phyloP scores from a whole-genome alignment of 2,797 vertebrate species.

The Clarias laeviceps region DNA sequence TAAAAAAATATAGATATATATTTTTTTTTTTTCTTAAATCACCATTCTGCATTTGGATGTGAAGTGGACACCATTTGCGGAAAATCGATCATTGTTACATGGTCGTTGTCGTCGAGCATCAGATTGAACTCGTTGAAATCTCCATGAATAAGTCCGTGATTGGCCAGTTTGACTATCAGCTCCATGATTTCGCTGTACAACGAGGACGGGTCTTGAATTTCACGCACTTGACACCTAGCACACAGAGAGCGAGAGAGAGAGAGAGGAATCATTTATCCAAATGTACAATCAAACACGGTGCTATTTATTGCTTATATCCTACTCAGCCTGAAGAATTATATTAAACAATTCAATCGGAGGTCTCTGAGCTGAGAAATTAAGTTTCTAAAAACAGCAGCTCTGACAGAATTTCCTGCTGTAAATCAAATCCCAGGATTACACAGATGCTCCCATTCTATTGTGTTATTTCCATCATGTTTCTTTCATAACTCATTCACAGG shows the following conservation, averaged over 20 bases:
- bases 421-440: not conserved
- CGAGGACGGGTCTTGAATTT: constrained; percentile 84
- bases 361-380: not conserved
- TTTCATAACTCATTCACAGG: not conserved
- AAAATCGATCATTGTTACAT: constrained; percentile 95
- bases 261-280: not conserved
- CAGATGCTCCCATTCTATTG: not conserved
- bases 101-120: constrained; percentile 89
- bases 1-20: not conserved
- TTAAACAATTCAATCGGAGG: not conserved
- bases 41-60: constrained; percentile 95
- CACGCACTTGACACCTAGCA: constrained; percentile 84
- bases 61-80: constrained; percentile 98
- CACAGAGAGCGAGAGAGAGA: not conserved
- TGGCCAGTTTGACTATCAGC: constrained; percentile 91
- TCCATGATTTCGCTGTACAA: constrained; percentile 96
- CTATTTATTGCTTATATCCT: not conserved
- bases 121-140: constrained; percentile 99
- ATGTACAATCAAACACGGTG: not conserved
- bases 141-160: constrained; percentile 94
- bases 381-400: not conserved
- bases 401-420: not conserved
- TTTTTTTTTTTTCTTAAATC: not conserved
- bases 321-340: not conserved
- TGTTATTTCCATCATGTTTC: not conserved